Conservation (phyloP, 1,140 invertebrate species). For the Calliopsis andreniformis region DNA sequence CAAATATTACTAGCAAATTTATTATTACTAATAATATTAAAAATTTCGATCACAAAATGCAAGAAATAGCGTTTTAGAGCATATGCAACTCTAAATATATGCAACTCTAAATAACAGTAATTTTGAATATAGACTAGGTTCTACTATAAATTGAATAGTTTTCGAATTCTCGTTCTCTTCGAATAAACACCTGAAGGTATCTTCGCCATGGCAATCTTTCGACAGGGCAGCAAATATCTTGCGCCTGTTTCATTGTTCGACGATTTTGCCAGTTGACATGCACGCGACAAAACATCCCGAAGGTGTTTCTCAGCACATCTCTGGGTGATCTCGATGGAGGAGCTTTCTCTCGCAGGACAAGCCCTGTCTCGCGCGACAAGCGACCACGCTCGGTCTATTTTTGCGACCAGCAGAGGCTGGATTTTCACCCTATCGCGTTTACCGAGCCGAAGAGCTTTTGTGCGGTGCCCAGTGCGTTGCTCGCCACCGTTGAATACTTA, state of each 20-base stretch:
- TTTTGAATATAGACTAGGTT: no score
- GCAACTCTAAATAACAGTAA: no score
- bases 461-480: conserved; percentile 5
- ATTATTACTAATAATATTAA: no score
- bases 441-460: neutral
- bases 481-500: neutral
- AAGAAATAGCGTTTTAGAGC: no score
- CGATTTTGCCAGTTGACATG: neutral
- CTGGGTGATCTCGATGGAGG: neutral
- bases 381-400: neutral
- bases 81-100: no score
- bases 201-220: neutral
- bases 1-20: no score
- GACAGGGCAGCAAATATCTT: neutral
- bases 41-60: no score
- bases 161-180: neutral
- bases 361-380: neutral
- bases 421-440: conserved; percentile 15
- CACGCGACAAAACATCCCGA: neutral
- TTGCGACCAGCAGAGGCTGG: neutral
- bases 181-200: neutral
- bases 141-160: conserved; percentile 26
- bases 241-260: conserved; percentile 11
- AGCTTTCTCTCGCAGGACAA: neutral
- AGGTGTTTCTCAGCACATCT: neutral